phyloP scores from a whole-genome alignment of 2,888 invertebrate genomes.

The Copidosoma aretas region DNA sequence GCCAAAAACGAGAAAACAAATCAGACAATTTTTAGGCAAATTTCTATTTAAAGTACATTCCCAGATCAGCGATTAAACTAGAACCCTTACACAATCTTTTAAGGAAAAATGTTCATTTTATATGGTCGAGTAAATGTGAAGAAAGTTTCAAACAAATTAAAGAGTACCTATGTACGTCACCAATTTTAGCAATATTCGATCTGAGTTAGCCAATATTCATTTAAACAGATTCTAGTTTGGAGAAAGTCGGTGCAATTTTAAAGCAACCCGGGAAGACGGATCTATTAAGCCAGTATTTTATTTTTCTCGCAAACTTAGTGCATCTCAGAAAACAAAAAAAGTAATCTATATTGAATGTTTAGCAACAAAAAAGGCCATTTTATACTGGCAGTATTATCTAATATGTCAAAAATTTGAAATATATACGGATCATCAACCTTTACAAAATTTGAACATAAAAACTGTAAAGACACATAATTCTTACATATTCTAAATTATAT shows the following conservation, averaged over 20 bases:
- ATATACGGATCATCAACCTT: not conserved
- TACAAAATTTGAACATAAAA: not conserved
- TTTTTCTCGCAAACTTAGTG: slow-evolving; percentile 36
- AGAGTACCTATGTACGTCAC: slow-evolving; percentile 38
- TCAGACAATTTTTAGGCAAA: not conserved
- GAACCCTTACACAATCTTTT: slow-evolving; percentile 41
- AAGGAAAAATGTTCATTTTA: slow-evolving; percentile 40
- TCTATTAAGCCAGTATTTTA: slow-evolving; percentile 39
- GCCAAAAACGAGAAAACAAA: not conserved
- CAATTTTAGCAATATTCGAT: slow-evolving; percentile 44
- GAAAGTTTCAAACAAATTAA: slow-evolving; percentile 37
- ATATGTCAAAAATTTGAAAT: not conserved
- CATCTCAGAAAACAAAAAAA: slow-evolving; percentile 35
- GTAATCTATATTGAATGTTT: slow-evolving; percentile 42
- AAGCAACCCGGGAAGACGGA: slow-evolving; percentile 40
- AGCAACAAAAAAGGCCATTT: slow-evolving; percentile 41
- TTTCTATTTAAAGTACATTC: slow-evolving; percentile 11
- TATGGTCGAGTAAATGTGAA: slow-evolving; percentile 38
- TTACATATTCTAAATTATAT: not conserved
- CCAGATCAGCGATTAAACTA: not conserved
- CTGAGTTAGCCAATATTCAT: slow-evolving; percentile 29
- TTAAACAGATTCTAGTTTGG: slow-evolving; percentile 15
- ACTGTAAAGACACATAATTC: not conserved
- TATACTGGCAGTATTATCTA: slow-evolving; percentile 40
- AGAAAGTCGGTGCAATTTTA: slow-evolving; percentile 41